Percentiles rank a stretch among this genome's conserved stretches.
These are phyloP conservation scores for Notospermus geniculatus DNA, from an alignment of 1,140 invertebrate genomes.

Conservation along the genomic window DNA sequence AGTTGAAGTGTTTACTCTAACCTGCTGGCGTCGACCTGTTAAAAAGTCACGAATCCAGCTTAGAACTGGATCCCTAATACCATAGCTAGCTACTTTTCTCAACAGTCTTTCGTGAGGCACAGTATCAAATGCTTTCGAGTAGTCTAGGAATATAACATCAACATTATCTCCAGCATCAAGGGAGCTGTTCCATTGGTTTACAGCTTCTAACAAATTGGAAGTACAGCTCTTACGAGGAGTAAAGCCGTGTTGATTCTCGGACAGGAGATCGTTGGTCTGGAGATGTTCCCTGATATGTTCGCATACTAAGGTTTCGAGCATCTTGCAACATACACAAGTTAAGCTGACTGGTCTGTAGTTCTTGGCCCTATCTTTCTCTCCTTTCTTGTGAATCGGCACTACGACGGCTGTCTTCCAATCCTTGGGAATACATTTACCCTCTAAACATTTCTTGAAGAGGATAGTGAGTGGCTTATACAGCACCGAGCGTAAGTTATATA, in stretches of 20 bases:
- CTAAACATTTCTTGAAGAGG: no score
- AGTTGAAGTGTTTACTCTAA: not conserved
- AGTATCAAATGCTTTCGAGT: no score
- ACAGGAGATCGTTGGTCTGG: slow-evolving; percentile 15
- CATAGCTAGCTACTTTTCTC: no score
- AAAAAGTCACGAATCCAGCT: no score
- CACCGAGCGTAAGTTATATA: no score
- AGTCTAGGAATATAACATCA: no score
- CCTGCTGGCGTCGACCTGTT: no score
- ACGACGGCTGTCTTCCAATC: slow-evolving; percentile 18
- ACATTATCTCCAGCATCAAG: not conserved
- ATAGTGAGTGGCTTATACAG: no score
- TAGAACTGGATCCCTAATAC: no score
- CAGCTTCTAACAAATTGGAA: not conserved
- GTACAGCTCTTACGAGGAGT: slow-evolving; percentile 11
- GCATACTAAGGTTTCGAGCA: slow-evolving; percentile 18
- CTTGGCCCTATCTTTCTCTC: slow-evolving; percentile 9
- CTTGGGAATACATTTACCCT: not conserved
- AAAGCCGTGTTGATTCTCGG: slow-evolving; percentile 19
- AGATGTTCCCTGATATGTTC: slow-evolving; percentile 19
- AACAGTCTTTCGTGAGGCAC: no score
- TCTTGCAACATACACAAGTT: slow-evolving; percentile 15
- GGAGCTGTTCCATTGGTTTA: slow-evolving; percentile 12
- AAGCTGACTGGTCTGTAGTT: slow-evolving; percentile 21
- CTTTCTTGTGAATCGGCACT: slow-evolving; percentile 15